Evolutionary conservation across 2,797 vertebrate species (phyloP), one percentile per base, ranked within the genome.

Genomic region (Ibycter americanus): DNA sequence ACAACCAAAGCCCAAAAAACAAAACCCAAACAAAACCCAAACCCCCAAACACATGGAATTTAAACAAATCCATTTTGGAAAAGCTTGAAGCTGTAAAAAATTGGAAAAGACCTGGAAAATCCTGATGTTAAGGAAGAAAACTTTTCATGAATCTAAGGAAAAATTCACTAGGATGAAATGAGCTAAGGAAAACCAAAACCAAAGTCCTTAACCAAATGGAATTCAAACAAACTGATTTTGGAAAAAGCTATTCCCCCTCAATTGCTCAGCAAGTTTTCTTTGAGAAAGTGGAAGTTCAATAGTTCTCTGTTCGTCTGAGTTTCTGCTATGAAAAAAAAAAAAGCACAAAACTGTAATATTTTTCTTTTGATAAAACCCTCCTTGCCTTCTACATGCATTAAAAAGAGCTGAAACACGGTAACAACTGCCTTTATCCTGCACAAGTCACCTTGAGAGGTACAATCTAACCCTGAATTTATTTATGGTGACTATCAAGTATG

Each of bases 401-500:
- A 88, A 96, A 95, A 97, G 90, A 77, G 19, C 47, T 84, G 70
- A 82, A 89, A 63, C 63, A 80, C 76, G 67, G 6, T 84, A 96
- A 88, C 65, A 93, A 47, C 67, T 89, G 44, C 71, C 83, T 96
- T 96, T 84, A 90, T 94, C 52, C 83, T 87, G 71, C 58, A 42
- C 38, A 86, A 88, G 76, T 95, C 95, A 97, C 96, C 94, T 90
- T 96, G 93, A 96, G 87, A 93, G 36, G 83, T 77, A 44, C 66
- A 83, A 38, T 74, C 77, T 96, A 95, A 90, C 54, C 81, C 80
- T 92, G 81, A 77, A 74, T 96, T 94, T 96, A 84, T 93, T 96
- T 91, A 65, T 76, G 51, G 80, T 83, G 74, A 61, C 88, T 89
- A 56, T 83, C 85, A 94, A 93, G 74, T 65, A 71, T 26, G 78